Evolutionary conservation across 2,888 invertebrate genomes (phyloP).

Genomic region (Harpalus rubripes): DNA sequence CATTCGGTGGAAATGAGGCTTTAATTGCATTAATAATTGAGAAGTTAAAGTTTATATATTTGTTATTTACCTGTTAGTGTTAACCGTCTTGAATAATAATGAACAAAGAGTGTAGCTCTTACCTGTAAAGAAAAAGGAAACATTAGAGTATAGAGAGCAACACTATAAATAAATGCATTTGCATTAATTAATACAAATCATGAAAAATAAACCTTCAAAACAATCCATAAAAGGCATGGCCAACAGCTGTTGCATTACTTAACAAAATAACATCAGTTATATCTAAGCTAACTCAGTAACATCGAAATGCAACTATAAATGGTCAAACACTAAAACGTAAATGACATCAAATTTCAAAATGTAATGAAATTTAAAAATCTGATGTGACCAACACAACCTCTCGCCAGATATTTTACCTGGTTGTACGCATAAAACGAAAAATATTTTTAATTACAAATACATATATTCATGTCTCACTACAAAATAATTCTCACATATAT

Average conservation of each 20-base stretch:
- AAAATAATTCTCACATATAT: no score
- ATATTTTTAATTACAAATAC: no score
- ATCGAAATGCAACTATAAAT: background rate
- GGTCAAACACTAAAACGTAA: constrained; percentile 2
- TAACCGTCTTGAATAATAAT: background rate
- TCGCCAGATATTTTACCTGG: no score
- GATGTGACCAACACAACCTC: no score
- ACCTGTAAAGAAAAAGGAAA: constrained; percentile 12
- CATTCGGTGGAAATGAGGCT: no score
- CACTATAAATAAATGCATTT: constrained; percentile 19
- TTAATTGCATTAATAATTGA: constrained; percentile 22
- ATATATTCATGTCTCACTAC: no score
- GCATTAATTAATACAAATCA: background rate
- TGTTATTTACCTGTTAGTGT: background rate
- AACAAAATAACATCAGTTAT: constrained; percentile 15
- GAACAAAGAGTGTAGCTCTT: background rate
- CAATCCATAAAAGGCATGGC: constrained; percentile 12
- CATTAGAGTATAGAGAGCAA: background rate
- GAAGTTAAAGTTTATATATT: background rate
- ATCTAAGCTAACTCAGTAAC: background rate
- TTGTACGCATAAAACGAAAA: no score
- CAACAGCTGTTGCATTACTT: background rate
- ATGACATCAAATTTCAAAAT: background rate
- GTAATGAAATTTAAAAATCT: no score
- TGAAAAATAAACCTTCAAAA: constrained; percentile 6